Conservation (phyloP, 2,888 invertebrate species). For the Orthonychiurus folsomi region DNA sequence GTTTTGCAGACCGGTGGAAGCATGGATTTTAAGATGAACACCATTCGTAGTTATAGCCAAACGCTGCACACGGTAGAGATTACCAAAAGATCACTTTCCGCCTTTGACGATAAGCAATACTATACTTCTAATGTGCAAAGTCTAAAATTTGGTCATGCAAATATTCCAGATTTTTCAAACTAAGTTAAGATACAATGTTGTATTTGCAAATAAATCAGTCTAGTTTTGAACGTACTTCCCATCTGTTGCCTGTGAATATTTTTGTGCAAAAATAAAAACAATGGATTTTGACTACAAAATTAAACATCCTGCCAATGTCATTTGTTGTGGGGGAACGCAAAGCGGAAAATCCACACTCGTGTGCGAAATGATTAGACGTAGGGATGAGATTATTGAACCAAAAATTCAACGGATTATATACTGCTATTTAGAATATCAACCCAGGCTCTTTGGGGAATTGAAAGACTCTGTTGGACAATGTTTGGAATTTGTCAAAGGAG, state of each 20-base stretch:
- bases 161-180: not conserved
- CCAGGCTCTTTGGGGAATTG: not conserved
- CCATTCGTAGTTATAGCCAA: not conserved
- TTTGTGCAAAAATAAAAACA: too few relatives aligned
- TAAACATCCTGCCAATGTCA: not conserved
- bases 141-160: slow-evolving; percentile 1
- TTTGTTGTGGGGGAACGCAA: slow-evolving; percentile 8
- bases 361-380: slow-evolving; percentile 8
- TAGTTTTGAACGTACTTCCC: too few relatives aligned
- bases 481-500: slow-evolving; percentile 15
- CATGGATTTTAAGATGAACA: not conserved
- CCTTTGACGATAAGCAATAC: slow-evolving; percentile 4
- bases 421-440: slow-evolving; percentile 14
- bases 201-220: too few relatives aligned
- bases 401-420: slow-evolving; percentile 8
- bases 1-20: not conserved
- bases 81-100: not conserved
- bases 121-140: not conserved
- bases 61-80: not conserved
- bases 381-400: slow-evolving; percentile 15
- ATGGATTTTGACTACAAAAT: slow-evolving; percentile 5
- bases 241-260: too few relatives aligned
- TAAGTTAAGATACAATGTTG: not conserved
- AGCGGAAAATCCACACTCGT: slow-evolving; percentile 15
- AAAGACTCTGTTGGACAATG: slow-evolving; percentile 3